These are phyloP conservation scores for Proteles cristata DNA, from an alignment of 2,113 vertebrate species.

Conservation along the genomic window DNA sequence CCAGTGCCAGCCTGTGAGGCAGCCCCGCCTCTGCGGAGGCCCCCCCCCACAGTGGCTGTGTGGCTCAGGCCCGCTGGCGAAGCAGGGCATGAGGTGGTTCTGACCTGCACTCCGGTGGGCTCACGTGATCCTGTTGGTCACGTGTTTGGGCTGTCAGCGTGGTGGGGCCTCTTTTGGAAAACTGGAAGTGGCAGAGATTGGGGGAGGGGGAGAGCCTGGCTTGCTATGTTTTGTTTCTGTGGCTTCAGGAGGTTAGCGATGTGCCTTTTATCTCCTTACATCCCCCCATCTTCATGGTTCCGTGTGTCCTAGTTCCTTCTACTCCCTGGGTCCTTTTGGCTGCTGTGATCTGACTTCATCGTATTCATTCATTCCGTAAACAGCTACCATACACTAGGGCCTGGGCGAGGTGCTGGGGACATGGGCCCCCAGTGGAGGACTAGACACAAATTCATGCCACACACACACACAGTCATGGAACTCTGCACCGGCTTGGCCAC, in stretches of 20 bases:
- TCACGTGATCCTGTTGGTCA: not conserved
- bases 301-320: not conserved
- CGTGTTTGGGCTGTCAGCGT: not conserved
- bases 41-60: not conserved
- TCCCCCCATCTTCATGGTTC: not conserved
- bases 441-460: rapidly evolving
- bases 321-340: conserved; percentile 6
- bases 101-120: not conserved
- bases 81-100: not conserved
- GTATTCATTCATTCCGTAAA: conserved; percentile 40
- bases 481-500: not conserved
- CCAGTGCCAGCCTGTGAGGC: not conserved
- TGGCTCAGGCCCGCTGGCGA: not conserved
- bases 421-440: not conserved
- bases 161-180: not conserved
- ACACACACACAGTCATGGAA: not conserved
- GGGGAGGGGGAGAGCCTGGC: not conserved
- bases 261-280: not conserved
- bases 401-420: not conserved
- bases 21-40: not conserved
- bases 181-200: not conserved
- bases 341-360: not conserved
- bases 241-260: not conserved
- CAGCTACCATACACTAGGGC: not conserved
- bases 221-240: not conserved